Conservation (phyloP, 2,888 invertebrate species). For the Alviniconcha strummeri region DNA sequence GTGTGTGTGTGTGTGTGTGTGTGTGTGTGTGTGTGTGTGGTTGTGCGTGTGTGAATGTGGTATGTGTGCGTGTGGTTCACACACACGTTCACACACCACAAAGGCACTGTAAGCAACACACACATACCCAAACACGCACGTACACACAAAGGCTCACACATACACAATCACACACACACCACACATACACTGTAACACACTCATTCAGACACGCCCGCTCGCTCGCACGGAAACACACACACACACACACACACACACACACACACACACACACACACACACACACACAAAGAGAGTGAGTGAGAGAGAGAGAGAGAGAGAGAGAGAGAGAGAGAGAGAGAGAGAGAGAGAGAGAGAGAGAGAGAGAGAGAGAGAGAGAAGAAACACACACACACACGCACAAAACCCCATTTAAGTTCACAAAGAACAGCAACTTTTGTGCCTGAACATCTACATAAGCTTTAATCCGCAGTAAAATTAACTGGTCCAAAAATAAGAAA, state of each 20-base stretch:
- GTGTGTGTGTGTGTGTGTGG: neutral
- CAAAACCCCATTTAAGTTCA: neutral
- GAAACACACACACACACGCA: neutral
- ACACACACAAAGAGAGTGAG: neutral
- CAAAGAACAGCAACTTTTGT: too few relatives aligned
- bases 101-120: neutral
- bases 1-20: neutral
- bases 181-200: neutral
- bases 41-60: neutral
- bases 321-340: neutral
- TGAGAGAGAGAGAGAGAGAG: neutral
- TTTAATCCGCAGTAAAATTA: too few relatives aligned
- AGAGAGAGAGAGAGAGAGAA: too few relatives aligned
- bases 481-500: too few relatives aligned
- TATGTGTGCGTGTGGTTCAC: neutral
- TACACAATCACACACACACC: conserved; percentile 1
- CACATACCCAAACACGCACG: conserved; percentile 2
- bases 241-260: conserved; percentile 6
- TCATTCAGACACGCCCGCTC: neutral
- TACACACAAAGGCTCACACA: neutral
- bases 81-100: neutral
- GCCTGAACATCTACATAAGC: neutral
- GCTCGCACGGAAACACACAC: neutral
- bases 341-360: neutral
- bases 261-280: neutral